Evolutionary conservation across 2,797 vertebrate species (phyloP).

Genomic region (Melanotaenia nigrans): DNA sequence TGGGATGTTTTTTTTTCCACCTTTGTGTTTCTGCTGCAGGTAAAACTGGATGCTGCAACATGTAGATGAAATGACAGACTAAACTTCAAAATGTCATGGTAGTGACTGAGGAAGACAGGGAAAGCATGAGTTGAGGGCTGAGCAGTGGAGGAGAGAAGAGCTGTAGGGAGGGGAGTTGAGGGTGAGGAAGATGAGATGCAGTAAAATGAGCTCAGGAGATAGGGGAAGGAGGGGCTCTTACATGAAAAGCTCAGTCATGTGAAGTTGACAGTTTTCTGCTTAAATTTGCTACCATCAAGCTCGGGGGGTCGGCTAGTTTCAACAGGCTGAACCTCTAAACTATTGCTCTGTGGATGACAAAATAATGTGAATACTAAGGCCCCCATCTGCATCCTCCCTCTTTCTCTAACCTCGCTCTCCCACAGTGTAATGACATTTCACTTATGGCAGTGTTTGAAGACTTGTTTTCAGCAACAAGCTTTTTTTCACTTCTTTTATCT

Average conservation of each 20-base stretch:
- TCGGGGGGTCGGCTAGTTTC: slow-evolving; percentile 1
- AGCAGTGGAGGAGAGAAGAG: slow-evolving; percentile 5
- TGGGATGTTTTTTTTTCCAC: neutral
- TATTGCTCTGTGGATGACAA: slow-evolving; percentile 3
- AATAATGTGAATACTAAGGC: slow-evolving; percentile 22
- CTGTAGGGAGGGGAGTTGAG: slow-evolving; percentile 6
- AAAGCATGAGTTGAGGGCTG: neutral
- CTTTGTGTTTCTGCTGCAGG: slow-evolving; percentile 3
- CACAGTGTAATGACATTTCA: slow-evolving; percentile 38
- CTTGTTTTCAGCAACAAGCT: slow-evolving; percentile 49
- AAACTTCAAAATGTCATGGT: slow-evolving; percentile 3
- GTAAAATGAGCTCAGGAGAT: slow-evolving; percentile 31
- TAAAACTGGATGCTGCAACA: neutral
- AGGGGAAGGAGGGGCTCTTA: neutral
- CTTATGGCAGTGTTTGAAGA: slow-evolving; percentile 19
- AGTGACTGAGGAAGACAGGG: slow-evolving; percentile 1
- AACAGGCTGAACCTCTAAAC: slow-evolving; percentile 12
- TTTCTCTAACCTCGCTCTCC: slow-evolving; percentile 10
- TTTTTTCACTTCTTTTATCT: slow-evolving; percentile 46
- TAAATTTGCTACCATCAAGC: slow-evolving; percentile 19
- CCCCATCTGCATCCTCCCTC: slow-evolving; percentile 21
- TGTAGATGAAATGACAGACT: neutral
- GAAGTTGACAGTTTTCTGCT: slow-evolving; percentile 38
- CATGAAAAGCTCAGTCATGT: slow-evolving; percentile 22
- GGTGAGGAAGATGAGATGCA: slow-evolving; percentile 10